These are phyloP conservation scores for Bursaphelenchus mucronatus DNA, from an alignment of 1,140 invertebrate genomes.

Conservation along the genomic window DNA sequence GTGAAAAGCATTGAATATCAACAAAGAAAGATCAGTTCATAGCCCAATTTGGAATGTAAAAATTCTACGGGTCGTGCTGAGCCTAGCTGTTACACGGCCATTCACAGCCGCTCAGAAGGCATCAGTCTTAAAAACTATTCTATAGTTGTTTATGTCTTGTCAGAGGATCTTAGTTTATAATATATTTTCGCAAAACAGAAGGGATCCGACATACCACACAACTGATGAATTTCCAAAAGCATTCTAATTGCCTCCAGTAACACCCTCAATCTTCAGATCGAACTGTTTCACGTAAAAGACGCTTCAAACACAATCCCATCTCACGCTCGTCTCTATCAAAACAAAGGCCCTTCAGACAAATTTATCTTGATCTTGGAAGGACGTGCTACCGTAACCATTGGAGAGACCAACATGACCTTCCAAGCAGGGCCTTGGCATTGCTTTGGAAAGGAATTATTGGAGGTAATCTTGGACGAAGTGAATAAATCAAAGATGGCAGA, in stretches of 20 bases:
- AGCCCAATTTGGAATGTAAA: no score
- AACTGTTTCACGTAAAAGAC: slow-evolving; percentile 56
- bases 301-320: slow-evolving; percentile 40
- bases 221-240: no score
- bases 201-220: no score
- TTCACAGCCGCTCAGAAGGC: no score
- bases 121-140: no score
- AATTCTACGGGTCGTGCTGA: no score
- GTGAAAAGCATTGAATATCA: no score
- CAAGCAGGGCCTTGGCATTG: slow-evolving; percentile 59
- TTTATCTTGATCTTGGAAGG: slow-evolving; percentile 60
- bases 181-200: no score
- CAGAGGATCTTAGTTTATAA: no score
- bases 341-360: slow-evolving; percentile 52
- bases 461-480: slow-evolving; percentile 31
- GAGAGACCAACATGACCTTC: slow-evolving; percentile 57
- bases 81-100: no score
- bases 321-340: slow-evolving; percentile 50
- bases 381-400: slow-evolving; percentile 56
- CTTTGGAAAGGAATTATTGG: slow-evolving; percentile 54
- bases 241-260: background rate
- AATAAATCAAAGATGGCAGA: slow-evolving; percentile 11
- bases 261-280: slow-evolving; percentile 35
- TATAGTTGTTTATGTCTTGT: no score
- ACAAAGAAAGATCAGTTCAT: no score